phyloP scores from a whole-genome alignment of 1,140 invertebrate species.

The Microplitis mediator region DNA sequence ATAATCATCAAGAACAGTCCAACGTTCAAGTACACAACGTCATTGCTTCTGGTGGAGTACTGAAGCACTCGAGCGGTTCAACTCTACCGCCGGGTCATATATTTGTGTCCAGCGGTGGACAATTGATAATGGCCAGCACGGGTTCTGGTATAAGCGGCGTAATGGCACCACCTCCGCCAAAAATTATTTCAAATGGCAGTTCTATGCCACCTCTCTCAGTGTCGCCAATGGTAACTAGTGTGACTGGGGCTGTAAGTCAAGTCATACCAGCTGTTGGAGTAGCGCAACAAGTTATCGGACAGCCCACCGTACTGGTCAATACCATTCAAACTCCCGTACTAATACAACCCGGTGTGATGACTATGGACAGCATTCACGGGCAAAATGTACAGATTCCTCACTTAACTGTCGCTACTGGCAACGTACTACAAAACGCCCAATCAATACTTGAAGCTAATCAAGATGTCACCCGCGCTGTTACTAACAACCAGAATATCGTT shows the following conservation, averaged over 20 bases:
- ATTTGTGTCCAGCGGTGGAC: conserved; percentile 74
- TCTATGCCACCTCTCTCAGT: conserved; percentile 72
- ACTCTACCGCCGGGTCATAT: conserved; percentile 72
- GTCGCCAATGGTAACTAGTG: conserved; percentile 73
- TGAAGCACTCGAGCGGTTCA: conserved; percentile 60
- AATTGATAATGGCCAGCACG: conserved; percentile 72
- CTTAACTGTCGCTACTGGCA: conserved; percentile 67
- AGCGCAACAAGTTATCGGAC: conserved; percentile 70
- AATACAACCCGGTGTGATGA: conserved; percentile 78
- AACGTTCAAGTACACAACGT: conserved; percentile 56
- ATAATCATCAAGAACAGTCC: conserved; percentile 39
- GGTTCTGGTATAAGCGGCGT: conserved; percentile 63
- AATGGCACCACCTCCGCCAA: conserved; percentile 72
- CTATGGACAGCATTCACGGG: conserved; percentile 66
- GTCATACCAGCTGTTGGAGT: conserved; percentile 67
- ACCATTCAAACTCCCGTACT: conserved; percentile 80
- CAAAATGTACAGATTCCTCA: conserved; percentile 73
- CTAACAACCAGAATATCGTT: conserved; percentile 59
- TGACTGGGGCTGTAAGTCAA: conserved; percentile 73
- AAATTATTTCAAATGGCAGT: conserved; percentile 63
- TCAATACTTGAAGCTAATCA: conserved; percentile 61
- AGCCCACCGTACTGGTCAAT: conserved; percentile 82
- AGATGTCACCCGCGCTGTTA: conserved; percentile 59
- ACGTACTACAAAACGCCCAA: conserved; percentile 69
- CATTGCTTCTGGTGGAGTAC: conserved; percentile 52